Evolutionary conservation across 2,888 invertebrate species (phyloP).

Genomic region (Silvanus unidentatus): DNA sequence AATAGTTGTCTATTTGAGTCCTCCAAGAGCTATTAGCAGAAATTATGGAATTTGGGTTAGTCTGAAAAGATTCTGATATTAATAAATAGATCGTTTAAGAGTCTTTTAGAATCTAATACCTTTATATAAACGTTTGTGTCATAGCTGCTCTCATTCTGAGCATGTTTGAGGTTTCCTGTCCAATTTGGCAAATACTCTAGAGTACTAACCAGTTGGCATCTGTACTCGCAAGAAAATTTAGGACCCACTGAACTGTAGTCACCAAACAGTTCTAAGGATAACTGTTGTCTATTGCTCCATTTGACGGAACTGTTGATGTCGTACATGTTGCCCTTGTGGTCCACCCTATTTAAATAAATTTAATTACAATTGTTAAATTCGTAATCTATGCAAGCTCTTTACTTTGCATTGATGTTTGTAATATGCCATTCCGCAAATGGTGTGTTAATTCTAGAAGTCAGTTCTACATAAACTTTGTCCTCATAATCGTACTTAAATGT

Average conservation of each 20-base stretch:
- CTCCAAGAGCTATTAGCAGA: slow-evolving; percentile 68
- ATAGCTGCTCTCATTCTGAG: slow-evolving; percentile 47
- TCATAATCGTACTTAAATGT: slow-evolving; percentile 54
- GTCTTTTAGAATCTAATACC: slow-evolving; percentile 37
- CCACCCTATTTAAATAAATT: too few species aligned
- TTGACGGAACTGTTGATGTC: slow-evolving; percentile 50
- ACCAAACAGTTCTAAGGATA: slow-evolving; percentile 52
- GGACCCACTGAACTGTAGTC: slow-evolving; percentile 47
- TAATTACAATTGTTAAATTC: too few species aligned
- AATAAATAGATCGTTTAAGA: neutral
- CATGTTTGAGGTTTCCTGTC: slow-evolving; percentile 52
- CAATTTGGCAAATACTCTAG: slow-evolving; percentile 55
- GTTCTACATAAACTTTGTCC: slow-evolving; percentile 47
- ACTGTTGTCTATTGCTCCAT: slow-evolving; percentile 57
- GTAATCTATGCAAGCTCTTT: too few species aligned
- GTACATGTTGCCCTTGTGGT: slow-evolving; percentile 49
- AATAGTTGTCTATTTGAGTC: slow-evolving; percentile 50
- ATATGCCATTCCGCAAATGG: slow-evolving; percentile 56
- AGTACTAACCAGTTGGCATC: slow-evolving; percentile 53
- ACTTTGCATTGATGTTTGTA: slow-evolving; percentile 51
- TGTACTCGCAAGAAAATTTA: slow-evolving; percentile 48
- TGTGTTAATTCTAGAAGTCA: slow-evolving; percentile 48
- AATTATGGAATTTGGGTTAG: slow-evolving; percentile 61
- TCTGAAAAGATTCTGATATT: slow-evolving; percentile 44
- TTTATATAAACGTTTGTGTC: slow-evolving; percentile 51